Base-by-base conservation (phyloP, 35 echinoderm and acorn worm genomes). In the Heliocidaris tuberculata region DNA sequence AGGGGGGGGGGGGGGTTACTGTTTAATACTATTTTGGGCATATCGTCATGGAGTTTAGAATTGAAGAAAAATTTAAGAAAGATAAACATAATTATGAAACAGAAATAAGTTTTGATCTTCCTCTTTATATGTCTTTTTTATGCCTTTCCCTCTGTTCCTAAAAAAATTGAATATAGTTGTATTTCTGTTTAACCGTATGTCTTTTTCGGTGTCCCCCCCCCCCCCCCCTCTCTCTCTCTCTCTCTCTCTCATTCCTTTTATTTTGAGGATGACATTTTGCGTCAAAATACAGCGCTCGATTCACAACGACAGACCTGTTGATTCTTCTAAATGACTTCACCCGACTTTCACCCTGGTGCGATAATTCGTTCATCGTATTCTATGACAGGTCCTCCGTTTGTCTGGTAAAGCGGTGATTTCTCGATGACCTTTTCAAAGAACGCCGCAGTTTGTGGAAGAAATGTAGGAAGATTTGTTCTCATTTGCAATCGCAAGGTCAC, bases 391-490 rank as follows among this genome's bases (percentile, higher is more conserved):
- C 65, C 65, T 78, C 65, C 27, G 27, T 78, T 78, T 78, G 65
- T 78, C 65, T 78, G 4, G 65, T 7, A 19, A 78, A 78, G 65
- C 65, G 65, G 65, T 78, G 65, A 78, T 78, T 78, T 19, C 27
- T n/a, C 0, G 65, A 19, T 78, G 65, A 78, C 65, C 65, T 78
- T 78, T 78, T 78, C 65, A 78, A 78, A 78, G 65, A 78, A 78
- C 65, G 65, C 65, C 65, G 65, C 65, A 78, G 65, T 78, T n/a
- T 78, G 65, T n/a, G 17, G 65, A 78, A 78, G 65, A 78, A 78
- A 78, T 78, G 65, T 78, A 21, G 65, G 4, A 78, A 78, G 65
- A 78, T 78, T 78, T 78, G 65, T n/a, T 78, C 65, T n/a, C 65
- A 78, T 27, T 78, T 78, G 65, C 6, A 5, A 78, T 27, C 21